Evolutionary conservation across 2,888 invertebrate species (phyloP), one percentile per base, ranked within the genome.

Genomic region (Erebia ligea): DNA sequence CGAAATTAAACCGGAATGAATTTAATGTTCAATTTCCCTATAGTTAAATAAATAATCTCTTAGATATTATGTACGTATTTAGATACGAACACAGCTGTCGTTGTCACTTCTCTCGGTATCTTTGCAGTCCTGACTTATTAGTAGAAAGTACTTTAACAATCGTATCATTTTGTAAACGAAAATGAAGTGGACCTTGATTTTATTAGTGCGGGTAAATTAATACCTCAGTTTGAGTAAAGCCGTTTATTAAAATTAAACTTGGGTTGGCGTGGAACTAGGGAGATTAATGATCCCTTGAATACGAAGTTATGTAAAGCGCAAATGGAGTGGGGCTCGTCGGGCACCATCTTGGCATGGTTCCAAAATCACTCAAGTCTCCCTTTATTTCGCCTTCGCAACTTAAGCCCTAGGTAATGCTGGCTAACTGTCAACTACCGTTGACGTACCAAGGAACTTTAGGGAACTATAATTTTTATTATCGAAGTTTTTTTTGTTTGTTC

Each of bases 201-300:
- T 84, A 87, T 90, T 89, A 86, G 79, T 81, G 78, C 84, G 86
- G 86, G 86, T 88, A 88, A 90, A 90, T 91, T 85, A 89, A 90
- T 91, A 86, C 85, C 81, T 79, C 83, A 83, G 85, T 86, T 86
- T 85, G 84, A 86, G 82, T 85, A 83, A 86, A 88, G 86, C 87
- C 90, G 91, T 92, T 92, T 91, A 92, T 92, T 92, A 91, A 92
- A 91, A 92, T 92, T 90, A 90, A 92, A 91, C 86, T 89, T 87
- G 85, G 86, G 84, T 86, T 91, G 89, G 90, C 90, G 86, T 89
- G 87, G 88, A 89, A 90, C 91, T 91, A 91, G 89, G 88, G 90
- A 93, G 92, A 93, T 92, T 92, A 92, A 93, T 90, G 91, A 90
- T 90, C 89, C 87, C 88, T 88, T 89, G 91, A 90, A 92, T 88